Base-by-base conservation (phyloP, 2,797 vertebrate species). In the Myripristis jacobus region DNA sequence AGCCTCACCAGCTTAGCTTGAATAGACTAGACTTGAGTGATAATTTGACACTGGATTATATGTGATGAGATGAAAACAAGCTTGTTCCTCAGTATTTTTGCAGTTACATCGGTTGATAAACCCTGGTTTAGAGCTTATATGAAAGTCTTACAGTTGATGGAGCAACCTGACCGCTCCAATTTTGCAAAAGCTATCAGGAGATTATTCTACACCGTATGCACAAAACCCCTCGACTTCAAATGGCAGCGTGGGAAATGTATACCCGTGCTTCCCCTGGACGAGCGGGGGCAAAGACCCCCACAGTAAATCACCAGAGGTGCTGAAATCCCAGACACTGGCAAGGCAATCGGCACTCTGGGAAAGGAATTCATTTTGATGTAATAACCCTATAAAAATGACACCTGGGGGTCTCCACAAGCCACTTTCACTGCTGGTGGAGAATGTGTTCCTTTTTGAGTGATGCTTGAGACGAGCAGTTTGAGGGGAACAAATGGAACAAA, bases 271-370 rank as follows among this genome's bases (percentile, higher is more conserved):
- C 70, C 82, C 29, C 77, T 81, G 60, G 74, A 87, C 66, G 83
- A 86, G 90, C 88, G 84, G 90, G n/a, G 90, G 91, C 88, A 31
- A 71, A 88, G 75, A 71, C 81, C 80, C 63, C 73, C 68, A 83
- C 76, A 79, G 76, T 93, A 92, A 92, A 93, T 92, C 92, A 93
- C 58, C 44, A 15, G 78, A 85, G 79, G 82, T 51, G 80, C 77
- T 91, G 87, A 92, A 93, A 92, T 87, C 83, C 73, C 91, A 90
- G 85, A 88, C 89, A 79, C 75, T 70, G 41, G 75, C 1, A 46
- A 82, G 86, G 90, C 92, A 91, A 92, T 70, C n/a, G 75, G 88
- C 86, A 90, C 91, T 87, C 84, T 92, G 91, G 91, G 91, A 92
- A 91, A 87, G 79, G 84, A 88, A 88, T 90, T 90, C 68, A 86